Conservation (phyloP, 37 sponge, comb jelly and placozoan species). For the Halichondria panicea region DNA sequence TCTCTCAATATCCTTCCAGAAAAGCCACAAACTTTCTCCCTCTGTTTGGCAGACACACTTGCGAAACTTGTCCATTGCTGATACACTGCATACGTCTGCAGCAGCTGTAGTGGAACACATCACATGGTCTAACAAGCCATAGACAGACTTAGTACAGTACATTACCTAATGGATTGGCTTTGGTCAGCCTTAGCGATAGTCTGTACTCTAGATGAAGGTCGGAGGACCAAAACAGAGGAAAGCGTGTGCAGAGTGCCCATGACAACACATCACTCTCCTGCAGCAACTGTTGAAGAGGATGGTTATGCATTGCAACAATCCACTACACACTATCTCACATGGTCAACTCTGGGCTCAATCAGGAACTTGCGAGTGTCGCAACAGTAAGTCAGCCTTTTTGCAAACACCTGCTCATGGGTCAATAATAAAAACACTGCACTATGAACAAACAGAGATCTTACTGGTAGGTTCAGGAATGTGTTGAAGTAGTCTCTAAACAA, state of each 20-base stretch:
- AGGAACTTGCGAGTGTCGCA: background rate
- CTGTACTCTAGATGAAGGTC: slow-evolving; percentile 49
- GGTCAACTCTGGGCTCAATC: slow-evolving; percentile 12
- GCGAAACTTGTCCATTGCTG: slow-evolving; percentile 38
- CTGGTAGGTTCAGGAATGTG: slow-evolving; percentile 62
- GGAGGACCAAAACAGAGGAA: slow-evolving; percentile 64
- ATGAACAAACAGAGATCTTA: slow-evolving; percentile 8
- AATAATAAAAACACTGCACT: background rate
- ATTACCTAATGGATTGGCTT: too few relatives aligned
- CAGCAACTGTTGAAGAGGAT: slow-evolving; percentile 20
- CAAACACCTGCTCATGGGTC: slow-evolving; percentile 37
- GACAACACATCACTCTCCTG: slow-evolving; percentile 2
- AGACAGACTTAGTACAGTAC: too few relatives aligned
- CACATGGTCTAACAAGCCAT: background rate
- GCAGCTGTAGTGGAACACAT: background rate
- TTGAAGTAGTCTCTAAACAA: slow-evolving; percentile 63
- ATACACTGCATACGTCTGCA: background rate
- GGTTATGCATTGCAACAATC: background rate
- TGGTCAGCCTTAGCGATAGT: too few relatives aligned
- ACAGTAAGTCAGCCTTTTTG: slow-evolving; percentile 34
- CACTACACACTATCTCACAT: slow-evolving; percentile 8
- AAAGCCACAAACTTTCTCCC: slow-evolving; percentile 40
- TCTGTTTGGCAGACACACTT: slow-evolving; percentile 34
- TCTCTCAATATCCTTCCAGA: slow-evolving; percentile 54
- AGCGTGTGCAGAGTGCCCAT: slow-evolving; percentile 53